These are phyloP conservation scores for Onychostoma macrolepis DNA, from an alignment of 2,113 vertebrate genomes.

Conservation along the genomic window DNA sequence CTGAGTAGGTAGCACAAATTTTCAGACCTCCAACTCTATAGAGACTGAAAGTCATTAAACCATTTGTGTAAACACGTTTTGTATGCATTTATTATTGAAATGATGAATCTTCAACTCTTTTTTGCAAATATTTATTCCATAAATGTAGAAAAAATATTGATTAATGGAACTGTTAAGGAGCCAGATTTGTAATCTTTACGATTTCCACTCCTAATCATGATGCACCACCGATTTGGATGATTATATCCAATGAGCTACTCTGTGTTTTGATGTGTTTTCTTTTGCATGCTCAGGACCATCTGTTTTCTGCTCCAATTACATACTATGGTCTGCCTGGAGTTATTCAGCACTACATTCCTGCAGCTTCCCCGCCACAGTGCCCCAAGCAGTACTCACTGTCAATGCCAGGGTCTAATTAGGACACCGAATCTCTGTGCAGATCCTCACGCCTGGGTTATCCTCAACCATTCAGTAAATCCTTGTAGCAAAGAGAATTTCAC, in stretches of 20 bases:
- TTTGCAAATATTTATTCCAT: background rate
- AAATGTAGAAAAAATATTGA: background rate
- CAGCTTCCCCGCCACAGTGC: conserved; percentile 15
- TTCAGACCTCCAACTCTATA: background rate
- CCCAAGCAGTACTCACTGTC: conserved; percentile 39
- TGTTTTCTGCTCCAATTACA: conserved; percentile 61
- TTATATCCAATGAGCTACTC: conserved; percentile 1
- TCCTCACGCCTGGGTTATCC: background rate
- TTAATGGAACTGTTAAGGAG: background rate
- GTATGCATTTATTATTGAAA: background rate
- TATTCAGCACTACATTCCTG: conserved; percentile 26
- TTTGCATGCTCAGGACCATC: conserved; percentile 42
- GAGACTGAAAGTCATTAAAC: background rate
- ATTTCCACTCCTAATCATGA: background rate
- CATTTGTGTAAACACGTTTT: background rate
- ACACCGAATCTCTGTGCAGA: conserved; percentile 23
- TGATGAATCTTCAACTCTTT: background rate
- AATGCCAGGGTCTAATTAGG: conserved; percentile 33
- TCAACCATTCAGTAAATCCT: background rate
- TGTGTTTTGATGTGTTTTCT: conserved; percentile 8
- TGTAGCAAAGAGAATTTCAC: background rate
- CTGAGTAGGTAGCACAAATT: background rate
- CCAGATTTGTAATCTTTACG: background rate
- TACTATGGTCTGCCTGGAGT: conserved; percentile 33
- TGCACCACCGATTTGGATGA: background rate